Conservation (phyloP, 2,888 invertebrate species). For the Resseliella maxima region DNA sequence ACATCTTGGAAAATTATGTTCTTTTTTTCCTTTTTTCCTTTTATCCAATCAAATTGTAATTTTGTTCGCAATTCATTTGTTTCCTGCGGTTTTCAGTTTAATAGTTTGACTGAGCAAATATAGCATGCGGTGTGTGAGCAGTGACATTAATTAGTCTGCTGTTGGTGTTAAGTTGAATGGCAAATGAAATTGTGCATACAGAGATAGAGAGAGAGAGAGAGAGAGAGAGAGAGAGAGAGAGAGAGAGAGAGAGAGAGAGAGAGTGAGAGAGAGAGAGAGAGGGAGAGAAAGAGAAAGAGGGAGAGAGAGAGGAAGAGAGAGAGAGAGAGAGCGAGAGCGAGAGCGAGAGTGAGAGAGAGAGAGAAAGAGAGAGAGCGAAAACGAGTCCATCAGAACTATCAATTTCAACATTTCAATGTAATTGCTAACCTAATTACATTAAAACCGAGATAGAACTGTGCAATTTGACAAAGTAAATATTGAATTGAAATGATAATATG, state of each 20-base stretch:
- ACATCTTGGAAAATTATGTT: constrained; percentile 8
- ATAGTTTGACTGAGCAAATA: neutral
- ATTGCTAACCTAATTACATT: neutral
- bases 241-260: too few species aligned
- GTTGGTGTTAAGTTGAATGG: neutral
- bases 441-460: neutral
- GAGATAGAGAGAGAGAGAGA: too few species aligned
- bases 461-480: constrained; percentile 34
- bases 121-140: neutral
- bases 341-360: too few species aligned
- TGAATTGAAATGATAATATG: neutral
- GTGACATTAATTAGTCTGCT: neutral
- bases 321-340: too few species aligned
- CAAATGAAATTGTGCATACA: too few species aligned
- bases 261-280: too few species aligned
- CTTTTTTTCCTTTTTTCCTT: too few species aligned
- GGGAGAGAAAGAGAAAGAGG: too few species aligned
- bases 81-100: neutral
- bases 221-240: too few species aligned
- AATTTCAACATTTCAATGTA: neutral
- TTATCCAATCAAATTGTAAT: neutral
- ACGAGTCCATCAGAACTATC: constrained; percentile 12
- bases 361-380: neutral
- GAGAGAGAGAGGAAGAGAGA: too few species aligned
- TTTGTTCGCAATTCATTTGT: neutral